Evolutionary conservation across 2,797 vertebrate genomes (phyloP).

Genomic region (Myiotriccus ornatus): DNA sequence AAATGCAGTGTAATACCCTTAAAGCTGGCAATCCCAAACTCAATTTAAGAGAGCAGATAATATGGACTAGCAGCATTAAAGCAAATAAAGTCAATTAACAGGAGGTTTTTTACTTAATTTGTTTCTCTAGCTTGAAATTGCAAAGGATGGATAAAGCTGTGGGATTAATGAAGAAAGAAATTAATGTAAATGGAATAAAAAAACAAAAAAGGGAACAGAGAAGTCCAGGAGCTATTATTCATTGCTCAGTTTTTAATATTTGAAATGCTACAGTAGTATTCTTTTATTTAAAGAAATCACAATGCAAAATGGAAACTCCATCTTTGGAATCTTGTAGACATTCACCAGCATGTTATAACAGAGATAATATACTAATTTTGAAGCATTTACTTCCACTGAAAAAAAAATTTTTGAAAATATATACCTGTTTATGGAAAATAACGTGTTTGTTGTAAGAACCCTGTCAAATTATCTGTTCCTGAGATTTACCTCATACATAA

Average conservation of each 20-base stretch:
- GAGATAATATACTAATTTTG: neutral
- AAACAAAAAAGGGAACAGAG: conserved; percentile 47
- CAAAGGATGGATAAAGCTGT: conserved; percentile 68
- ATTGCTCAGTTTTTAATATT: conserved; percentile 28
- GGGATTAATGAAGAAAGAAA: conserved; percentile 71
- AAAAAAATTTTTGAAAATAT: neutral
- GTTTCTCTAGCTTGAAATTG: conserved; percentile 77
- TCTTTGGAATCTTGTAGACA: neutral
- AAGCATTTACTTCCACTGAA: neutral
- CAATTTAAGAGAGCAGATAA: conserved; percentile 85
- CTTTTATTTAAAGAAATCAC: conserved; percentile 31
- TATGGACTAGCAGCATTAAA: conserved; percentile 82
- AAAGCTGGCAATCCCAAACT: conserved; percentile 84
- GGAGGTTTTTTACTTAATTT: conserved; percentile 75
- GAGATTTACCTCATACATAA: conserved; percentile 1
- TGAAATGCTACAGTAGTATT: conserved; percentile 24
- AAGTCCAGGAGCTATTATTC: conserved; percentile 47
- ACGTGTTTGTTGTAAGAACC: conserved; percentile 7
- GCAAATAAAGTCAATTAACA: conserved; percentile 87
- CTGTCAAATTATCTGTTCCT: neutral
- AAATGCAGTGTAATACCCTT: conserved; percentile 82
- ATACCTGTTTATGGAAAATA: neutral
- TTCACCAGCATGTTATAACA: neutral
- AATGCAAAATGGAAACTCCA: neutral
- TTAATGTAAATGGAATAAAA: conserved; percentile 69